Percentiles rank a stretch among this genome's conserved stretches.
Conservation (phyloP, 35 echinoderm and acorn worm species). For the Apostichopus californicus region DNA sequence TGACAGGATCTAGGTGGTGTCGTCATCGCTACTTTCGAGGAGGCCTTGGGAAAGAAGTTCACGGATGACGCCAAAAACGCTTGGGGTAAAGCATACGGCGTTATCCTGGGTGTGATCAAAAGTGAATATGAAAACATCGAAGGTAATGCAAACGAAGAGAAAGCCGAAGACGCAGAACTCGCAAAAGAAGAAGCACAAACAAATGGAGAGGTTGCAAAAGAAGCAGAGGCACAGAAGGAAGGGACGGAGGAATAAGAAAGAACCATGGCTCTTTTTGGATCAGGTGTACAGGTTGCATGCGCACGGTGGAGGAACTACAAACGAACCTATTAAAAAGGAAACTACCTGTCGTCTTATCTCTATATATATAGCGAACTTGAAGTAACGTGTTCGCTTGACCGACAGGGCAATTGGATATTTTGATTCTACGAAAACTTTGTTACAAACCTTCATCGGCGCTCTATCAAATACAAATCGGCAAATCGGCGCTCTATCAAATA, state of each 20-base stretch:
- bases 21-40: constrained; percentile 29
- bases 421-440: not conserved
- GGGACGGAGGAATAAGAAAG: not conserved
- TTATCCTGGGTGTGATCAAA: constrained; percentile 35
- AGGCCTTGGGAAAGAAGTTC: constrained; percentile 1
- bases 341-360: not conserved
- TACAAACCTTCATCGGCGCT: no score
- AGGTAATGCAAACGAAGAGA: constrained; percentile 38
- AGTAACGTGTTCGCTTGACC: not conserved
- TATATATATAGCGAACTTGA: not conserved
- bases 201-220: constrained; percentile 45
- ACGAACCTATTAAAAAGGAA: not conserved
- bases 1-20: constrained; percentile 38
- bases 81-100: constrained; percentile 56
- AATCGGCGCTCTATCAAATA: no score
- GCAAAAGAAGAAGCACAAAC: not conserved
- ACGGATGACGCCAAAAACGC: constrained; percentile 45
- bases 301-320: not conserved
- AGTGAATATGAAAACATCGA: constrained; percentile 49
- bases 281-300: not conserved
- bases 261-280: not conserved
- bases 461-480: no score
- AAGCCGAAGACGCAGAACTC: constrained; percentile 11
- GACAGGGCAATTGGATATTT: not conserved
- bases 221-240: not conserved